Evolutionary conservation across 2,797 vertebrate species (phyloP), one percentile per base, ranked within the genome.

Genomic region (Prunella strophiata): DNA sequence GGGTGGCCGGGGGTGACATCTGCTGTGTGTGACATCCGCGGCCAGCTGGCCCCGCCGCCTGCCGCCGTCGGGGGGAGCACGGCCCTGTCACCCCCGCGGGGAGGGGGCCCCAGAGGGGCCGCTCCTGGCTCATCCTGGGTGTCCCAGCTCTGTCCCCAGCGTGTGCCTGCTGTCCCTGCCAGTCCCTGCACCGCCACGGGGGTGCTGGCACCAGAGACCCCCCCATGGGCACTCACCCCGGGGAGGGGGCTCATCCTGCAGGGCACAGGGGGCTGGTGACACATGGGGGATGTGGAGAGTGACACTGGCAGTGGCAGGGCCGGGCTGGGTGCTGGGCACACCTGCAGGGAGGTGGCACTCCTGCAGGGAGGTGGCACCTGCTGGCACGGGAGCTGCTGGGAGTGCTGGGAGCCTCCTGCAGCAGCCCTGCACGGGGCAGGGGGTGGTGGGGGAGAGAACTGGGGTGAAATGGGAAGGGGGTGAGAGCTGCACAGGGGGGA

Each of bases 1-100:
- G 95, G 75, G 89, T 57, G 86, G 80, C 66, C 38, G 2, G 7
- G 86, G 86, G 50, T 76, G 91, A 83, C 96, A 96, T 95, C 94
- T 94, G 96, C 85, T 6, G 57, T 1, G 6, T 42, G 16, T 34
- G n/a, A 58, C 55, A 25, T 25, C 22, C 1, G 34, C 0, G 11
- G 88, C 88, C 96, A 96, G 93, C 94, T 96, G 96, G 93, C 63
- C 85, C 29, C 0, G 32, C 79, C 22, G 43, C 93, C 55, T 12
- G 18, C 58, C 20, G 1, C 0, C 34, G 0, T 1, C 16, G 5
- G 2, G 32, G 68, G 77, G 48, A 50, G 42, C 63, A 22, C 0
- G 2, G 79, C 42, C 58, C 45, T 0, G 3, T 11, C 90, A 32
- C 66, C 29, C 17, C 15, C 19, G 0, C 0, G 5, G 45, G 18